phyloP scores from a whole-genome alignment of 2,113 vertebrate genomes.

The Machaerirhynchus nigripectus region DNA sequence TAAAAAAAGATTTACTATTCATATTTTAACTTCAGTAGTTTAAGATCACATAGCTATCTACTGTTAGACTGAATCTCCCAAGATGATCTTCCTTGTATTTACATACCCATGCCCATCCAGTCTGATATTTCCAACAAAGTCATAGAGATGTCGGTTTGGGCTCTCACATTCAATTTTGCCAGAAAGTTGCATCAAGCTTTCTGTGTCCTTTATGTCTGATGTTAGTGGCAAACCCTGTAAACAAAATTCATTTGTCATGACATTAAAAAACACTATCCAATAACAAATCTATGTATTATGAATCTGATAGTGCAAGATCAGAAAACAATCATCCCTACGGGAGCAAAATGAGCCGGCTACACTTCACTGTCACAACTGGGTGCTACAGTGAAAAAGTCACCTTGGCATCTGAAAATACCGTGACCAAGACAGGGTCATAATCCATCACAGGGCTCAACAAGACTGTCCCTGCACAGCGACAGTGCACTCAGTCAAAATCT shows the following conservation, averaged over 20 bases:
- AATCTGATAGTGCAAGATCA: background rate
- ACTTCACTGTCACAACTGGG: background rate
- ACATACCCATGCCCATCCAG: constrained; percentile 90
- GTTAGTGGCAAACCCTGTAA: constrained; percentile 89
- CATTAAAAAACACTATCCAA: background rate
- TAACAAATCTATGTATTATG: background rate
- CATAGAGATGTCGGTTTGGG: constrained; percentile 95
- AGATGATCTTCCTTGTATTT: background rate
- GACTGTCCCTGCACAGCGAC: background rate
- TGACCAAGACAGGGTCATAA: background rate
- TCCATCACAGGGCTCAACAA: background rate
- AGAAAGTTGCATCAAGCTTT: constrained; percentile 86
- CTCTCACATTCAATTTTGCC: constrained; percentile 96
- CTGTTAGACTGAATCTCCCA: background rate
- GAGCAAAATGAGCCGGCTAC: background rate
- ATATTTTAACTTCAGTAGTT: background rate
- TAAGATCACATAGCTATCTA: background rate
- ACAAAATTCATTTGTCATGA: background rate
- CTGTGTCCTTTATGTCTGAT: constrained; percentile 89
- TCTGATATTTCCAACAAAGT: constrained; percentile 96
- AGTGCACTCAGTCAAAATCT: background rate
- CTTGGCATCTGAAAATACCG: background rate
- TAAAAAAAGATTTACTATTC: background rate
- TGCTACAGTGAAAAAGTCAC: background rate
- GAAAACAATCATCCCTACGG: background rate